These are phyloP conservation scores for Stigmatopora nigra DNA, from an alignment of 2,113 vertebrate genomes.

Conservation along the genomic window DNA sequence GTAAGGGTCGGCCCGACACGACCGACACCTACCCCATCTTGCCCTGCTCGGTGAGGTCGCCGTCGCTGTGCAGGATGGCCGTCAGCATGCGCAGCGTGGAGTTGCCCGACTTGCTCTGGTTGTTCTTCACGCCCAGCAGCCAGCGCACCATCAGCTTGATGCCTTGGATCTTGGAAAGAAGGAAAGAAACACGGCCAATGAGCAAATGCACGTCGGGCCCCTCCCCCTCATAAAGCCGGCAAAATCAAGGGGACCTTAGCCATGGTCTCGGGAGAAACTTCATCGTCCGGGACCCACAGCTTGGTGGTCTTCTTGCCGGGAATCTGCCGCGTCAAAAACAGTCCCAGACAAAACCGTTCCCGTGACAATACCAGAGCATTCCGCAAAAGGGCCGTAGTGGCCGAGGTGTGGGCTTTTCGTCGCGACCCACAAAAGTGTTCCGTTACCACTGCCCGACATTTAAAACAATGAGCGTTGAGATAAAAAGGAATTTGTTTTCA, in stretches of 20 bases:
- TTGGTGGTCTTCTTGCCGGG: constrained; percentile 99
- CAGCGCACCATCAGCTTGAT: constrained; percentile 99
- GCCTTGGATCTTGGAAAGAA: constrained; percentile 80
- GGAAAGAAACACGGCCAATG: no score
- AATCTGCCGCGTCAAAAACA: constrained; percentile 63
- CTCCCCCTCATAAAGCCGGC: no score
- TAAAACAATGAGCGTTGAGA: no score
- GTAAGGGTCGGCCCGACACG: background rate
- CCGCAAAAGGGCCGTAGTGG: no score
- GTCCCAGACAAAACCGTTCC: no score
- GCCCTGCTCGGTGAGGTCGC: constrained; percentile 95
- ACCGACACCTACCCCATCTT: constrained; percentile 80
- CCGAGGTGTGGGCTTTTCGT: no score
- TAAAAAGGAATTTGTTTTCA: no score
- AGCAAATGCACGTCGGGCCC: no score
- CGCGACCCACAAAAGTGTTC: no score
- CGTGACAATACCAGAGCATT: no score
- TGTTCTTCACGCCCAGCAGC: constrained; percentile 97
- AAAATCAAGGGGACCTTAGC: constrained; percentile 76
- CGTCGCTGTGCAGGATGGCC: constrained; percentile 94
- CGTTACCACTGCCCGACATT: no score
- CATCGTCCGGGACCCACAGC: constrained; percentile 96
- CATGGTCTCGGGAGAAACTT: constrained; percentile 92
- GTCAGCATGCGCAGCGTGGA: constrained; percentile 93
- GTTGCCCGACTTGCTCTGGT: constrained; percentile 96